phyloP scores from a whole-genome alignment of 23 tunicate genomes.

The Corella eumyota region DNA sequence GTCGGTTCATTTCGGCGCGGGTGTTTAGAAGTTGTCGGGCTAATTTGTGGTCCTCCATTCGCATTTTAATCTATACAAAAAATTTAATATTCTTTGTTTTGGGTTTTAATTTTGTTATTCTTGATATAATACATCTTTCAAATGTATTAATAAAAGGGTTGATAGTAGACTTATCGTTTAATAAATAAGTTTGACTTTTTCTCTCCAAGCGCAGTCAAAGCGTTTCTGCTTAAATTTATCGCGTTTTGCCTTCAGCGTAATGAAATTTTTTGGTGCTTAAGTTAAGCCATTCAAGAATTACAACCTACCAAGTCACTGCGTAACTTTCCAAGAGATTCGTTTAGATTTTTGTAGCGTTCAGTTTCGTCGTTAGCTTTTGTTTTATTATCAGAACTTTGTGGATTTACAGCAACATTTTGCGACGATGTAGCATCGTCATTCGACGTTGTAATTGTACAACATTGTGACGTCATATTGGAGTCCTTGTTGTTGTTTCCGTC shows the following conservation, averaged over 20 bases:
- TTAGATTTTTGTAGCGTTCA: conserved; percentile 32
- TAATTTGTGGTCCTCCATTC: conserved; percentile 75
- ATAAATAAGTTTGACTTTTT: neutral
- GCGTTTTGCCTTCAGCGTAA: neutral
- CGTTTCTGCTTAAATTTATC: no score
- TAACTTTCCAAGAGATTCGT: conserved; percentile 32
- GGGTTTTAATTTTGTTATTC: neutral
- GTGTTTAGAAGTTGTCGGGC: conserved; percentile 66
- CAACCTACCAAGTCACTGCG: conserved; percentile 69
- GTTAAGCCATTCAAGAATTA: neutral
- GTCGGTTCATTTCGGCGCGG: conserved; percentile 48
- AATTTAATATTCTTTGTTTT: neutral
- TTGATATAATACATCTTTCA: no score
- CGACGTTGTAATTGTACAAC: neutral
- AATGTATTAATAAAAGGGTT: neutral
- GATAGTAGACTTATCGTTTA: neutral
- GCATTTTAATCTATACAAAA: conserved; percentile 52
- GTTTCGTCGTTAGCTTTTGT: conserved; percentile 10
- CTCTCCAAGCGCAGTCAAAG: no score
- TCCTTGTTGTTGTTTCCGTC: no score
- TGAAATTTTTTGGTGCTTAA: neutral
- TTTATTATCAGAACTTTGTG: neutral
- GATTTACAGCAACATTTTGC: neutral
- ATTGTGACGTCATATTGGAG: neutral
- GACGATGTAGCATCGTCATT: neutral